Base-by-base conservation (phyloP, 2,113 vertebrate species). In the Microtus richardsoni region DNA sequence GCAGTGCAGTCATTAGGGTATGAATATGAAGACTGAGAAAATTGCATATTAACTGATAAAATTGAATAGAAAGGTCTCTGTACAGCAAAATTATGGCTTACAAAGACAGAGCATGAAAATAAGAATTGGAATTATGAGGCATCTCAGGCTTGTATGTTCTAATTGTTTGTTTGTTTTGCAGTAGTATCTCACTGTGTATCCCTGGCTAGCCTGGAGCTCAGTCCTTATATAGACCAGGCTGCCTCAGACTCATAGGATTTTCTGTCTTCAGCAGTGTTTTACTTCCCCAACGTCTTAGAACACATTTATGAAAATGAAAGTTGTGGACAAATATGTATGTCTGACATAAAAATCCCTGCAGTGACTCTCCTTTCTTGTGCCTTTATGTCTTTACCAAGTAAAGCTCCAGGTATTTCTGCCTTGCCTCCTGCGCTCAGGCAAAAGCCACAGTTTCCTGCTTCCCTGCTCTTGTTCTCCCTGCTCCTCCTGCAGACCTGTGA, bases 61-160 rank as follows among this genome's bases (percentile, higher is more conserved):
- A 91, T 78, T 73, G 91, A 95, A 75, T 85, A 60, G 41, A 77
- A 26, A 83, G 54, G 4, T 60, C 79, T 60, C n/a, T 62, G 78
- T 60, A 14, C 79, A 82, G 54, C n/a, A 41, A n/a, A 82, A 58
- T 39, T 26, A 82, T 7, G n/a, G 36, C 36, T 82, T 82, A 82
- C 30, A 54, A 82, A 60, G 79, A 82, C n/a, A 62, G 54, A 60
- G 39, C 54, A 60, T 83, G n/a, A 39, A 39, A 28, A 17, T 60
- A 54, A 11, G 12, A 16, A 41, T 41, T 83, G n/a, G n/a, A 54
- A 60, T 60, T 41, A 60, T 83, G n/a, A 60, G 54, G n/a, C n/a
- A 41, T 62, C 41, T 83, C 16, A 26, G n/a, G 8, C 36, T 82
- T 6, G 2, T 39, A 39, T 4, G 54, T 82, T 36, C 30, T 79